phyloP scores from a whole-genome alignment of 2,113 vertebrate genomes.

The Ictalurus furcatus region DNA sequence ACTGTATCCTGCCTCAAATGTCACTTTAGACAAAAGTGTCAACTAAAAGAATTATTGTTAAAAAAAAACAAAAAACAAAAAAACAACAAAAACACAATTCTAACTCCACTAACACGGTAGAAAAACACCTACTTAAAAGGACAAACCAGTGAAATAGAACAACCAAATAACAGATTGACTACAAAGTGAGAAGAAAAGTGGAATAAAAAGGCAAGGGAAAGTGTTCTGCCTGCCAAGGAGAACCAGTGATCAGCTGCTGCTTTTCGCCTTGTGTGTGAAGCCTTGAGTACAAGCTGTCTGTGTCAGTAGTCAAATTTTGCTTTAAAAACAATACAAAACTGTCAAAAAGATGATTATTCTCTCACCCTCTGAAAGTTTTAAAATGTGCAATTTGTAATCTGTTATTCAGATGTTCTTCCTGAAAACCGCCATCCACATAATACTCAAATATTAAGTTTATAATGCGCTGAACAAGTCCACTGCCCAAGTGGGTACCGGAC shows the following conservation, averaged over 20 bases:
- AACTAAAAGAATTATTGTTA: background rate
- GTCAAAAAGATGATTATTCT: conserved; percentile 18
- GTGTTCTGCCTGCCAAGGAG: conserved; percentile 24
- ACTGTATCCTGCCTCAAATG: background rate
- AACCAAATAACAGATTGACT: background rate
- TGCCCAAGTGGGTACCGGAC: background rate
- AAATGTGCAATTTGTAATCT: background rate
- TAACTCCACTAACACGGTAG: background rate
- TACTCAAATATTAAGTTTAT: background rate
- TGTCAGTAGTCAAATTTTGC: conserved; percentile 22
- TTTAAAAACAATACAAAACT: conserved; percentile 29
- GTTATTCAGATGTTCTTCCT: background rate
- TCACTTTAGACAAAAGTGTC: background rate
- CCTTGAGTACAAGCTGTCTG: conserved; percentile 40
- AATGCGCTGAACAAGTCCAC: background rate
- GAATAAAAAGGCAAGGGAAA: conserved; percentile 21
- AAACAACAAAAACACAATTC: background rate
- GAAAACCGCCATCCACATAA: background rate
- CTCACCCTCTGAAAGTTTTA: background rate
- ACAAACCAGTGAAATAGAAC: background rate
- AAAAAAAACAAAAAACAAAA: background rate
- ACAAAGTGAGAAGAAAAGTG: background rate
- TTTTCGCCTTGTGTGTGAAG: conserved; percentile 21
- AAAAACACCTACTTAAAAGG: background rate
- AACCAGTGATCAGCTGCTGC: conserved; percentile 42